A percentile compares a stretch with the other conserved stretches of the same genome.
These are phyloP conservation scores for Apodemus agrarius DNA, from an alignment of 2,797 vertebrate species.

Conservation along the genomic window DNA sequence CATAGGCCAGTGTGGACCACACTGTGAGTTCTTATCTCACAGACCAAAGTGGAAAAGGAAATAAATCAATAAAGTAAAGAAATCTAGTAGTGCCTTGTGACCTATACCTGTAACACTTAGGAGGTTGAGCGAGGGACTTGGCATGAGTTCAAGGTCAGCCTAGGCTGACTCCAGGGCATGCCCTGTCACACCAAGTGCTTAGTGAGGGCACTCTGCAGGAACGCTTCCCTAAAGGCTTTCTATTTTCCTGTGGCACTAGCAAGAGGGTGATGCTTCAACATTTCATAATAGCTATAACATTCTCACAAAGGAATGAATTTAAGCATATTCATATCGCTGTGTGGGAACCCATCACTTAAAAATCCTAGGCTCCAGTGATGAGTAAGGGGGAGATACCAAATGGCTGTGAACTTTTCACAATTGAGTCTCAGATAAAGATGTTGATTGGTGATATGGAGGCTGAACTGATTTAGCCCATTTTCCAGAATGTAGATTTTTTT, in stretches of 20 bases:
- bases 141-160: background rate
- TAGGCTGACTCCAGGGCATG: background rate
- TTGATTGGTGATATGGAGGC: background rate
- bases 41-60: too few species aligned
- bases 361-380: background rate
- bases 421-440: background rate
- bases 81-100: background rate
- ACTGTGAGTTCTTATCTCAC: background rate
- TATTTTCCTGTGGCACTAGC: conserved; percentile 25
- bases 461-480: background rate
- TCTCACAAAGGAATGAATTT: background rate
- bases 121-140: background rate
- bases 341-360: background rate
- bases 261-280: background rate
- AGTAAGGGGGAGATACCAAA: background rate
- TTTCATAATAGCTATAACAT: conserved; percentile 13
- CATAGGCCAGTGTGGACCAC: background rate
- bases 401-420: background rate
- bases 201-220: background rate
- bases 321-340: background rate
- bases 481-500: conserved; percentile 42
- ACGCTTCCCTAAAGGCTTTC: background rate
- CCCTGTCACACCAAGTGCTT: background rate
- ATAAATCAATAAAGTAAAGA: background rate
- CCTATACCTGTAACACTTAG: background rate